phyloP scores from a whole-genome alignment of 2,888 invertebrate species.

The Apeira syringaria region DNA sequence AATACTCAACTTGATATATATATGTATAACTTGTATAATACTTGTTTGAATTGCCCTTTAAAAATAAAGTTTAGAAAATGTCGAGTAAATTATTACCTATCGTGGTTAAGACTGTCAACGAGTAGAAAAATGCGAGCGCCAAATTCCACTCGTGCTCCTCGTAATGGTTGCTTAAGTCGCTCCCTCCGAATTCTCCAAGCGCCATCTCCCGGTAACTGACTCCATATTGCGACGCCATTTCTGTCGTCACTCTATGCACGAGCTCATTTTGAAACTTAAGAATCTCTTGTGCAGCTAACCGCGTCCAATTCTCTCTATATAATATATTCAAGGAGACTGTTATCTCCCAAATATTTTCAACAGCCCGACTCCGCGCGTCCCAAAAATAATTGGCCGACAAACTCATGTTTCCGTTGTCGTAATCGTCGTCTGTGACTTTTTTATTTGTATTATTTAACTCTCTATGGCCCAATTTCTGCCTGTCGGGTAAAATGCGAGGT shows the following conservation, averaged over 20 bases:
- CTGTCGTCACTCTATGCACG: constrained; percentile 90
- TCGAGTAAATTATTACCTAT: constrained; percentile 86
- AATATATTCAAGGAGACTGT: constrained; percentile 94
- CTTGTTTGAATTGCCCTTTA: no score
- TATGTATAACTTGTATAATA: no score
- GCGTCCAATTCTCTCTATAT: constrained; percentile 95
- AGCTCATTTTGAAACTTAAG: constrained; percentile 93
- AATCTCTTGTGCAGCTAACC: constrained; percentile 90
- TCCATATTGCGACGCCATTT: constrained; percentile 86
- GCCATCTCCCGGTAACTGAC: constrained; percentile 80
- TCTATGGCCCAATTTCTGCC: constrained; percentile 79
- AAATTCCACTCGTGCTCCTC: constrained; percentile 93
- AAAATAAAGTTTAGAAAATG: not conserved
- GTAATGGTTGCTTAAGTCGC: constrained; percentile 67
- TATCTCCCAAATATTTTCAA: constrained; percentile 96
- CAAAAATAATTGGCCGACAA: constrained; percentile 77
- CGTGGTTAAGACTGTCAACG: constrained; percentile 96
- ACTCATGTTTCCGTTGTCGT: constrained; percentile 66
- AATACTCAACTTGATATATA: no score
- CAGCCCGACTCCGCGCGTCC: constrained; percentile 84
- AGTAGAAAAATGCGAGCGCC: constrained; percentile 96
- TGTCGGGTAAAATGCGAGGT: constrained; percentile 75
- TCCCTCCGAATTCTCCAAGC: constrained; percentile 69
- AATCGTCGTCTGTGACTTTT: constrained; percentile 66
- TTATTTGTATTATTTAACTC: constrained; percentile 64